These are phyloP conservation scores for Synergus itoensis DNA, from an alignment of 2,888 invertebrate genomes.

Conservation along the genomic window DNA sequence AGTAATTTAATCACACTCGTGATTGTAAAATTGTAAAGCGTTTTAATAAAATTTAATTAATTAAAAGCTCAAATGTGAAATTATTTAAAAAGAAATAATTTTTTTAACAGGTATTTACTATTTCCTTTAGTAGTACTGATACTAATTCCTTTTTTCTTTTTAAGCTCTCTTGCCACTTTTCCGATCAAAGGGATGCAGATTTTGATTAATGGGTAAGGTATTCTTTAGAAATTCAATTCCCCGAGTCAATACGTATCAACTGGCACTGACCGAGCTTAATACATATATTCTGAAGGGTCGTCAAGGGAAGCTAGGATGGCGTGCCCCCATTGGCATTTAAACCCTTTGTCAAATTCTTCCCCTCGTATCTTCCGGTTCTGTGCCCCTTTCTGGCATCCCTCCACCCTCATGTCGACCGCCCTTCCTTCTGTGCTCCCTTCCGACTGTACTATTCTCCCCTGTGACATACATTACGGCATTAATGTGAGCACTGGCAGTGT, in stretches of 20 bases:
- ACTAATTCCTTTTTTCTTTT: no score
- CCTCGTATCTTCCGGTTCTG: slow-evolving; percentile 45
- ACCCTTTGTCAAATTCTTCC: slow-evolving; percentile 64
- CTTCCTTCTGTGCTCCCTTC: slow-evolving; percentile 45
- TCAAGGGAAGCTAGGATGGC: slow-evolving; percentile 49
- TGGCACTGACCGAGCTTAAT: slow-evolving; percentile 57
- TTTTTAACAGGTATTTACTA: no score
- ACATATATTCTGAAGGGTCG: slow-evolving; percentile 51
- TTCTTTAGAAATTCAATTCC: slow-evolving; percentile 21
- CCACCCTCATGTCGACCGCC: slow-evolving; percentile 51
- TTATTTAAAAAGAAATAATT: no score
- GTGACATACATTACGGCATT: slow-evolving; percentile 54
- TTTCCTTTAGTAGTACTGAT: no score
- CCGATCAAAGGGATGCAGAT: neutral
- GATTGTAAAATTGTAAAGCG: no score
- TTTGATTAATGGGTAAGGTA: slow-evolving; percentile 31
- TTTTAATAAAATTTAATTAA: no score
- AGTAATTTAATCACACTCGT: no score
- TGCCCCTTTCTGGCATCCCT: slow-evolving; percentile 3
- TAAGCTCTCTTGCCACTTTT: slow-evolving; percentile 5
- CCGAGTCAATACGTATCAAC: slow-evolving; percentile 58
- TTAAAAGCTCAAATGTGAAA: no score
- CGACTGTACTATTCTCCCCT: slow-evolving; percentile 49
- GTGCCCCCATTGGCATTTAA: slow-evolving; percentile 62
- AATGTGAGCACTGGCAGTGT: slow-evolving; percentile 47